These are phyloP conservation scores for Sakesphorus luctuosus DNA, from an alignment of 2,113 vertebrate species.

Conservation along the genomic window DNA sequence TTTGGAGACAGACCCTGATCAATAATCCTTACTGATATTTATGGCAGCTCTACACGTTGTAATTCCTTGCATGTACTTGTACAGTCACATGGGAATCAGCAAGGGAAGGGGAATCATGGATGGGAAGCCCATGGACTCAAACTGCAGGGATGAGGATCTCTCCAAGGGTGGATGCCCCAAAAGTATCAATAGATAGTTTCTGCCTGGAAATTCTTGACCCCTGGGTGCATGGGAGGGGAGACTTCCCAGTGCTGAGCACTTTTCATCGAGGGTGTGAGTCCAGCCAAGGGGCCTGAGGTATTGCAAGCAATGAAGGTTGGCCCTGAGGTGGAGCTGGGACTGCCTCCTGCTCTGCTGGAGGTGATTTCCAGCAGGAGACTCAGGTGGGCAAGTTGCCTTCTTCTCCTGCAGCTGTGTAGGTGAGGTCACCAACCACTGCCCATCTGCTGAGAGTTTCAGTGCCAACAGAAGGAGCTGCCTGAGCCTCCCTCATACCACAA, in stretches of 20 bases:
- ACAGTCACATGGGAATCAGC: conserved; percentile 33
- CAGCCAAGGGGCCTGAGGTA: neutral
- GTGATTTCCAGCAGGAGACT: neutral
- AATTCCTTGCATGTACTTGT: conserved; percentile 63
- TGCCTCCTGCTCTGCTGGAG: neutral
- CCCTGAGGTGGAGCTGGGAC: neutral
- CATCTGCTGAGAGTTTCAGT: neutral
- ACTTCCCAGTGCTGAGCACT: neutral
- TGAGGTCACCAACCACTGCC: neutral
- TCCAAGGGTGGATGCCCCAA: neutral
- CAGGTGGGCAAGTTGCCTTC: neutral
- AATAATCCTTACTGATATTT: conserved; percentile 74
- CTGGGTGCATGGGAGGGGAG: no score
- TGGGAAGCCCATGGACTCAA: neutral
- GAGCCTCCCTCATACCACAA: neutral
- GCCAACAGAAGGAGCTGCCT: neutral
- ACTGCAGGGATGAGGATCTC: neutral
- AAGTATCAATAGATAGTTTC: neutral
- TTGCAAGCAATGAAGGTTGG: neutral
- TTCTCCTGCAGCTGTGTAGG: neutral
- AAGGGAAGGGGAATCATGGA: neutral
- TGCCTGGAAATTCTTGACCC: neutral
- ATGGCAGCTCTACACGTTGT: conserved; percentile 46
- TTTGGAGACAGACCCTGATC: conserved; percentile 77
- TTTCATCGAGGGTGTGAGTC: neutral